These are phyloP conservation scores for Chelidonichthys spinosus DNA, from an alignment of 2,797 vertebrate species.

Conservation along the genomic window DNA sequence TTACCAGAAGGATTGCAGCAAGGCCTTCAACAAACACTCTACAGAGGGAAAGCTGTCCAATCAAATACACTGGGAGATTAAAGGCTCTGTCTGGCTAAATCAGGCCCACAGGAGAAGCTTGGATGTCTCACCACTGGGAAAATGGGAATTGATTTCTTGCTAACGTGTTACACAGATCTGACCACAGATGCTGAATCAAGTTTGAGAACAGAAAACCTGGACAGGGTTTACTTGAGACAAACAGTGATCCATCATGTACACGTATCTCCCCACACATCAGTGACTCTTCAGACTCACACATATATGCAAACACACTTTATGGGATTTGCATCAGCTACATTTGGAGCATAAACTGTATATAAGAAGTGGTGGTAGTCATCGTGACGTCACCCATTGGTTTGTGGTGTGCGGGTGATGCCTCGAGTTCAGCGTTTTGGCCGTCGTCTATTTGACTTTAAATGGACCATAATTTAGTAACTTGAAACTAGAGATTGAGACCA, in stretches of 20 bases:
- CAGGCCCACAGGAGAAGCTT: constrained; percentile 71
- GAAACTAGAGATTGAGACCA: too few relatives aligned
- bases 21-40: constrained; percentile 83
- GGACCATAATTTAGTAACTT: too few relatives aligned
- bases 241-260: constrained; percentile 53
- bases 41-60: constrained; percentile 75
- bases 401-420: too few relatives aligned
- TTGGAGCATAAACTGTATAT: background rate
- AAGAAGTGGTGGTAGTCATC: too few relatives aligned
- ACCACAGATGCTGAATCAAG: constrained; percentile 73
- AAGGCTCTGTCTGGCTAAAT: constrained; percentile 81
- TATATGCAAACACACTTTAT: constrained; percentile 17
- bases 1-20: constrained; percentile 79
- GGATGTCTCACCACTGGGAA: constrained; percentile 69
- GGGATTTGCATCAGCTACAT: constrained; percentile 21
- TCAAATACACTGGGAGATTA: constrained; percentile 84
- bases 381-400: too few relatives aligned
- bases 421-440: too few relatives aligned
- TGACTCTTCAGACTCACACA: constrained; percentile 36
- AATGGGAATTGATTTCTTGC: constrained; percentile 83
- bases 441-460: too few relatives aligned
- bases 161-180: constrained; percentile 76
- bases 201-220: constrained; percentile 74
- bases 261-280: background rate
- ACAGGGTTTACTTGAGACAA: constrained; percentile 74